Evolutionary conservation across 2,797 vertebrate genomes (phyloP).

Genomic region (Danio choprae): DNA sequence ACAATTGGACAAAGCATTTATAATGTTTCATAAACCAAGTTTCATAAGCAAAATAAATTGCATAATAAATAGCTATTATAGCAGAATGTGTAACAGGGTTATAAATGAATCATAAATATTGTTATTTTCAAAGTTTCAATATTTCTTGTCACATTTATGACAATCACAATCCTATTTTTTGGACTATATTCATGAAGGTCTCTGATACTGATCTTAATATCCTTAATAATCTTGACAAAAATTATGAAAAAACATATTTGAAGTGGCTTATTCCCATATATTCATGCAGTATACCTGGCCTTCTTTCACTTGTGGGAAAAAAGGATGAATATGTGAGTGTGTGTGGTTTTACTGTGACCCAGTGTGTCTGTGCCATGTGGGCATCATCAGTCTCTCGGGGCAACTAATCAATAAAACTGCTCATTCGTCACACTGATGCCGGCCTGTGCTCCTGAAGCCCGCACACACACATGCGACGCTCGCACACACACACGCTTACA

Average conservation of each 20-base stretch:
- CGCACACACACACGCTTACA: constrained; percentile 71
- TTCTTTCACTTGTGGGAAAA: neutral
- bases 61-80: neutral
- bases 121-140: neutral
- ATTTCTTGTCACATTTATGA: too few relatives aligned
- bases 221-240: too few relatives aligned
- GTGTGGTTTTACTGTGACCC: constrained; percentile 86
- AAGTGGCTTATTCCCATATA: neutral
- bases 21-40: too few relatives aligned
- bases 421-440: constrained; percentile 85
- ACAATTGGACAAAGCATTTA: too few relatives aligned
- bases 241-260: too few relatives aligned
- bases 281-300: neutral
- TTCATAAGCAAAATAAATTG: neutral
- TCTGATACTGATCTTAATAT: too few relatives aligned
- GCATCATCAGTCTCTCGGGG: constrained; percentile 91
- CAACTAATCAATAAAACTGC: constrained; percentile 96
- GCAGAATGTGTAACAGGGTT: neutral
- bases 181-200: too few relatives aligned
- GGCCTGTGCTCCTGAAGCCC: constrained; percentile 50
- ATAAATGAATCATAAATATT: neutral
- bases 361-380: constrained; percentile 89
- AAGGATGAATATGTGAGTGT: constrained; percentile 40
- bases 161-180: too few relatives aligned
- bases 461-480: constrained; percentile 74